Evolutionary conservation across 1,140 invertebrate species (phyloP).

Genomic region (Tetragnatha versicolor): DNA sequence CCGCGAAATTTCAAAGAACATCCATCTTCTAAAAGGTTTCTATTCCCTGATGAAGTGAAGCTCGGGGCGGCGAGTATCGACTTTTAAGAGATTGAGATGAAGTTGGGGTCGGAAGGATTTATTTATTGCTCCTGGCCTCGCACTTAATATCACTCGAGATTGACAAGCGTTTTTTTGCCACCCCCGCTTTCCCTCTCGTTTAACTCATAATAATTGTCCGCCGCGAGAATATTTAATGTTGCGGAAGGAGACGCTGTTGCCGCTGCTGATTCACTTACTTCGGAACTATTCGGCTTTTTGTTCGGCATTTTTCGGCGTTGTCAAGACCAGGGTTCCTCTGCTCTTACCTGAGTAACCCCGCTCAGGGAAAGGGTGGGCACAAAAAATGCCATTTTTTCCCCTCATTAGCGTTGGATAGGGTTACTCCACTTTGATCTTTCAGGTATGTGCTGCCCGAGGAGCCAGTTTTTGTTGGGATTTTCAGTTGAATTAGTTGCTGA

Average conservation of each 20-base stretch:
- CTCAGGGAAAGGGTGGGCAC: not conserved
- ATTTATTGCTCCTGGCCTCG: constrained; percentile 52
- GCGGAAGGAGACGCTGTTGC: constrained; percentile 41
- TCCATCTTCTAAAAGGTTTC: constrained; percentile 52
- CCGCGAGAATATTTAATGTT: constrained; percentile 51
- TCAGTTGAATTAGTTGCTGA: constrained; percentile 46
- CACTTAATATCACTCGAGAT: constrained; percentile 42
- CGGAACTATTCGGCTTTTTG: constrained; percentile 26
- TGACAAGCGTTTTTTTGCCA: not conserved
- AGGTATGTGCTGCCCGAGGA: constrained; percentile 27
- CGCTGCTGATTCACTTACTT: constrained; percentile 46
- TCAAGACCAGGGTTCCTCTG: constrained; percentile 10
- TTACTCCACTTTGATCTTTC: constrained; percentile 44
- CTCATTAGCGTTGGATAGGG: constrained; percentile 38
- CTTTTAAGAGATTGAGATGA: constrained; percentile 45
- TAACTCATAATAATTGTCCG: constrained; percentile 50
- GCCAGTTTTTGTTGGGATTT: constrained; percentile 41
- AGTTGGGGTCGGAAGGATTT: constrained; percentile 42
- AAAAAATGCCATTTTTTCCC: constrained; percentile 2
- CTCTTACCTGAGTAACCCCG: not conserved
- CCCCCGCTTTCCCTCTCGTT: not conserved
- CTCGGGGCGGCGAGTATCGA: too few relatives aligned
- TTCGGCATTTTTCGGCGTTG: constrained; percentile 40
- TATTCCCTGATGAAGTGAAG: constrained; percentile 51
- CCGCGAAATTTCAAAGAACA: constrained; percentile 52